Evolutionary conservation across 2,888 invertebrate species (phyloP).

Genomic region (Papilio protenor): DNA sequence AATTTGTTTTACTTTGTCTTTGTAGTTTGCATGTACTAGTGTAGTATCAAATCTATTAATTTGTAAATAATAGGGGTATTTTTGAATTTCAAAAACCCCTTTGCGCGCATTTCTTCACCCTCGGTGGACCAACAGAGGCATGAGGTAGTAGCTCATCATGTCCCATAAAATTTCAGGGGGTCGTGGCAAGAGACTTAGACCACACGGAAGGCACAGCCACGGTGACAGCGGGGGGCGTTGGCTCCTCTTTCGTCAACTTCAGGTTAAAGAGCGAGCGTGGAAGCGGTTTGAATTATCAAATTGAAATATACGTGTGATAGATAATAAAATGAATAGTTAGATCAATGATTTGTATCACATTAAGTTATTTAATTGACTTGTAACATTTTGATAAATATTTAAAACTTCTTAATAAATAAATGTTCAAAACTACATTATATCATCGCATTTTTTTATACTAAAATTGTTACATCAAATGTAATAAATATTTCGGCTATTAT

Average conservation of each 20-base stretch:
- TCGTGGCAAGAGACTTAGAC: conserved; percentile 65
- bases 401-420: no score
- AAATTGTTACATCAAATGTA: no score
- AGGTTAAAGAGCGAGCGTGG: conserved; percentile 70
- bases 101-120: neutral
- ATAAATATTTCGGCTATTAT: no score
- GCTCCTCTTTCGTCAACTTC: conserved; percentile 63
- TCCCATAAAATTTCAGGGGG: conserved; percentile 55
- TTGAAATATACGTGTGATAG: conserved; percentile 67
- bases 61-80: neutral
- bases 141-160: no score
- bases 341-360: no score
- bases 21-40: neutral
- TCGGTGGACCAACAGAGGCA: no score
- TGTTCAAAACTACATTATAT: no score
- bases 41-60: neutral
- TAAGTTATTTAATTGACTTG: no score
- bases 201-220: conserved; percentile 56
- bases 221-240: conserved; percentile 71
- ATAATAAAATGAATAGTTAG: neutral
- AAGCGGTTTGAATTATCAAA: conserved; percentile 60
- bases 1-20: neutral
- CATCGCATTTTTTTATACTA: no score
- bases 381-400: no score
- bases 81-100: neutral